Percentiles rank a stretch among this genome's conserved stretches.
phyloP scores from a whole-genome alignment of 2,888 invertebrate genomes.

The Furcula furcula region DNA sequence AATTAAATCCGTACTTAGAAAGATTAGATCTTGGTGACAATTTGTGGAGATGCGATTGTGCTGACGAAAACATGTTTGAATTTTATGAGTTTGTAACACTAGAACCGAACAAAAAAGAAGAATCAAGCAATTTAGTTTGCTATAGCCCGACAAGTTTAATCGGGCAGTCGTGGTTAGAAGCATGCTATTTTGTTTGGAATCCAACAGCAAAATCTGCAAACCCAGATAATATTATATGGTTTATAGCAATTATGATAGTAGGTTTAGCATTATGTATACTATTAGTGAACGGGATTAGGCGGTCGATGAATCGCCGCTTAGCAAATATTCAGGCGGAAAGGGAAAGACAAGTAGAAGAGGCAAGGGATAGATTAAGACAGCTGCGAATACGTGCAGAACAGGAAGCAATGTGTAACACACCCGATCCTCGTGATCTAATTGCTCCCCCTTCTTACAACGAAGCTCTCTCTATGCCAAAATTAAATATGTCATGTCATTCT shows the following conservation, averaged over 20 bases:
- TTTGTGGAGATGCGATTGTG: slow-evolving; percentile 89
- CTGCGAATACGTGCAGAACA: slow-evolving; percentile 76
- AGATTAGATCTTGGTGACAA: slow-evolving; percentile 86
- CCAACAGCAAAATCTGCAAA: slow-evolving; percentile 56
- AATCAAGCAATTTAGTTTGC: slow-evolving; percentile 81
- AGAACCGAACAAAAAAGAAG: slow-evolving; percentile 78
- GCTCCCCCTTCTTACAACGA: slow-evolving; percentile 89
- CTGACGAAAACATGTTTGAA: slow-evolving; percentile 79
- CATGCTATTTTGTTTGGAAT: slow-evolving; percentile 85
- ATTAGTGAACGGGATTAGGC: slow-evolving; percentile 77
- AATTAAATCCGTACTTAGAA: slow-evolving; percentile 79
- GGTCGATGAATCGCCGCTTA: slow-evolving; percentile 78
- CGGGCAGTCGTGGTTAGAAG: slow-evolving; percentile 86
- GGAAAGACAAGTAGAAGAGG: slow-evolving; percentile 81
- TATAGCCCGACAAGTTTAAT: slow-evolving; percentile 83
- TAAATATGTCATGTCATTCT: slow-evolving; percentile 83
- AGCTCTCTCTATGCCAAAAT: slow-evolving; percentile 87
- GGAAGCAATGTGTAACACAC: slow-evolving; percentile 82
- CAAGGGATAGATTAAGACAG: slow-evolving; percentile 79
- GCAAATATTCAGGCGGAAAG: slow-evolving; percentile 74
- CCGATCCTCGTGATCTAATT: slow-evolving; percentile 85
- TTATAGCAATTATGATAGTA: slow-evolving; percentile 79
- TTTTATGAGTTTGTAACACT: slow-evolving; percentile 83
- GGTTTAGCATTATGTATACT: slow-evolving; percentile 78
- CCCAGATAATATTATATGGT: slow-evolving; percentile 80